Conservation (phyloP, 2,888 invertebrate species). For the Copidosoma aretas region DNA sequence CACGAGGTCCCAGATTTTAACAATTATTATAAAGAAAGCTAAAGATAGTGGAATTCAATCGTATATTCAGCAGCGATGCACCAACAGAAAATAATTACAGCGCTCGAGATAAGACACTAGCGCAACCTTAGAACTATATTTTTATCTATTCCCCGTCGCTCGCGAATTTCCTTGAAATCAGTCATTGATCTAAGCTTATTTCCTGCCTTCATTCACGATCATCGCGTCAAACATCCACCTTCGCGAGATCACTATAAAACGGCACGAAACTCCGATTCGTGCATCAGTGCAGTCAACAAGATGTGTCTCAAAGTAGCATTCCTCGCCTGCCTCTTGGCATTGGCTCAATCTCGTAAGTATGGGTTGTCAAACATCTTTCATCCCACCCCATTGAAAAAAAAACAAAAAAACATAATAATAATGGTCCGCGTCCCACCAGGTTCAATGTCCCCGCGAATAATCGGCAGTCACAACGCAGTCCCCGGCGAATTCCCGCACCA, state of each 20-base stretch:
- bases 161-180: not conserved
- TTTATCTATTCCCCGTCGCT: not conserved
- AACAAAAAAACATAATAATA: not conserved
- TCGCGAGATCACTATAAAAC: not conserved
- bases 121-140: not conserved
- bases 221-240: not conserved
- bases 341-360: slow-evolving; percentile 18
- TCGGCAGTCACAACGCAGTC: slow-evolving; percentile 53
- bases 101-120: not conserved
- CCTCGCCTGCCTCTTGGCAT: slow-evolving; percentile 9
- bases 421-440: not conserved
- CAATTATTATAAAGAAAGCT: no score
- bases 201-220: not conserved
- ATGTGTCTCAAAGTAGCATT: slow-evolving; percentile 8
- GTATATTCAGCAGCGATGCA: not conserved
- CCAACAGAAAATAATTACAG: no score
- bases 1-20: no score
- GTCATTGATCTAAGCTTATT: not conserved
- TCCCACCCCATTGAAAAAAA: not conserved
- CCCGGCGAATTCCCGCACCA: slow-evolving; percentile 62
- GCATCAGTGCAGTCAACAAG: slow-evolving; percentile 4
- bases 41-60: no score
- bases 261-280: not conserved
- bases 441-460: slow-evolving; percentile 37
- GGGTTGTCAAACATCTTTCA: not conserved